These are phyloP conservation scores for Charaxes varanes DNA, from an alignment of 1,140 invertebrate genomes.

Conservation along the genomic window DNA sequence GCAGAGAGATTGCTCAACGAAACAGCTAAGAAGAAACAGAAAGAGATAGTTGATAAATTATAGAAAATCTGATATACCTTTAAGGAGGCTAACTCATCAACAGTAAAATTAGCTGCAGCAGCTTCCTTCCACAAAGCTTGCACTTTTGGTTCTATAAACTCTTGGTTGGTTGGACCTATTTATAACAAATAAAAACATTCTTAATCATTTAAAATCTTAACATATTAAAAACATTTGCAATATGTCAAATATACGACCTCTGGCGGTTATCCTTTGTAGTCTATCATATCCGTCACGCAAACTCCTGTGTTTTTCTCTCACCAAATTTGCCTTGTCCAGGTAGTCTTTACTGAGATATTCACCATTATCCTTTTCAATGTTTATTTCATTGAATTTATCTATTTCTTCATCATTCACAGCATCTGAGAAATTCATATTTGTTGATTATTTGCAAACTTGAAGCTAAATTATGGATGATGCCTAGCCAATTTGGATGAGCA, in stretches of 20 bases:
- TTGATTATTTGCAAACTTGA: too few species aligned
- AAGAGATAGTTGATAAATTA: too few species aligned
- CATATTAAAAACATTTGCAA: neutral
- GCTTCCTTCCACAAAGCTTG: conserved; percentile 91
- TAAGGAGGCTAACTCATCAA: conserved; percentile 87
- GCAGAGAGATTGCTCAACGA: too few species aligned
- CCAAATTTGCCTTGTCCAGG: conserved; percentile 78
- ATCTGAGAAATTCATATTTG: conserved; percentile 60
- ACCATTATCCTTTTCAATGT: conserved; percentile 46
- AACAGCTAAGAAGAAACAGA: too few species aligned
- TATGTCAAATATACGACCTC: conserved; percentile 64
- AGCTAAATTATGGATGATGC: too few species aligned
- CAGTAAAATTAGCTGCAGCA: conserved; percentile 84
- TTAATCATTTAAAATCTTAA: too few species aligned
- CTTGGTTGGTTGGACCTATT: conserved; percentile 81
- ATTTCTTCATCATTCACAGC: conserved; percentile 79
- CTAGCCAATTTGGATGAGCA: too few species aligned
- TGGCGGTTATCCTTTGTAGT: conserved; percentile 82
- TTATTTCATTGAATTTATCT: conserved; percentile 76
- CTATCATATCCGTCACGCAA: conserved; percentile 88
- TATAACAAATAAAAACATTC: conserved; percentile 1
- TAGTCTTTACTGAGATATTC: conserved; percentile 72
- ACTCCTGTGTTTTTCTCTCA: conserved; percentile 85
- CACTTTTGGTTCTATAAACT: conserved; percentile 93
- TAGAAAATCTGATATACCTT: conserved; percentile 78